A percentile compares a stretch with the other conserved stretches of the same genome.
Conservation (phyloP, 2,797 vertebrate genomes). For the Sebastiscus albofasciatus region DNA sequence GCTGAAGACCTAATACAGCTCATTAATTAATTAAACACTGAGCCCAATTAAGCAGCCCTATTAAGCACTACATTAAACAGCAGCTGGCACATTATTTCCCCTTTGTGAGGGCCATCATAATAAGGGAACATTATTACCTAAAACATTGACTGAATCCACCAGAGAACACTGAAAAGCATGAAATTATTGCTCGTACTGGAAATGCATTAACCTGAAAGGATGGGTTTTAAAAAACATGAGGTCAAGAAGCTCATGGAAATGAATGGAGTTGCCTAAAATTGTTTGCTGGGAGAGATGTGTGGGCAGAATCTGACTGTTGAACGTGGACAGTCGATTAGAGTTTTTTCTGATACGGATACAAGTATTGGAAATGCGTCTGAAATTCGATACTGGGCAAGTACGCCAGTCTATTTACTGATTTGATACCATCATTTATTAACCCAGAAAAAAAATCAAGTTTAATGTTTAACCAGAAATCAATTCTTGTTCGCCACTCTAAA, state of each 20-base stretch:
- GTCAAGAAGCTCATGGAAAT: conserved; percentile 55
- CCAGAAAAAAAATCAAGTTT: too few species aligned
- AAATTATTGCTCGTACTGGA: conserved; percentile 52
- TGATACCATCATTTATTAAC: too few species aligned
- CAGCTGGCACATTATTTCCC: conserved; percentile 80
- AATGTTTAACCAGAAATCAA: too few species aligned
- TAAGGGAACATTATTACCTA: conserved; percentile 77
- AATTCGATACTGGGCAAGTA: too few species aligned
- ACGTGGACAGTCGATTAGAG: background rate
- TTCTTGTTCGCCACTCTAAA: too few species aligned
- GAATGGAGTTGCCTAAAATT: conserved; percentile 45
- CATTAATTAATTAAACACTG: conserved; percentile 84
- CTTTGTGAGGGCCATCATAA: conserved; percentile 79
- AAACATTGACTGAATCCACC: conserved; percentile 66
- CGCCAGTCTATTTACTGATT: too few species aligned
- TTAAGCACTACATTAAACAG: conserved; percentile 85
- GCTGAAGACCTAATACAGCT: conserved; percentile 75
- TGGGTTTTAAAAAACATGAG: conserved; percentile 42
- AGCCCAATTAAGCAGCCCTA: conserved; percentile 83
- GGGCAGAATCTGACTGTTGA: background rate
- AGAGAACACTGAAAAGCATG: conserved; percentile 61
- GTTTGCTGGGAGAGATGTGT: conserved; percentile 11
- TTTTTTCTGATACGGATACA: too few species aligned
- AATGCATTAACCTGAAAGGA: conserved; percentile 71
- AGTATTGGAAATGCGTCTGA: too few species aligned